These are phyloP conservation scores for Drosophila repleta DNA, from an alignment of 1,140 invertebrate species.

Conservation along the genomic window DNA sequence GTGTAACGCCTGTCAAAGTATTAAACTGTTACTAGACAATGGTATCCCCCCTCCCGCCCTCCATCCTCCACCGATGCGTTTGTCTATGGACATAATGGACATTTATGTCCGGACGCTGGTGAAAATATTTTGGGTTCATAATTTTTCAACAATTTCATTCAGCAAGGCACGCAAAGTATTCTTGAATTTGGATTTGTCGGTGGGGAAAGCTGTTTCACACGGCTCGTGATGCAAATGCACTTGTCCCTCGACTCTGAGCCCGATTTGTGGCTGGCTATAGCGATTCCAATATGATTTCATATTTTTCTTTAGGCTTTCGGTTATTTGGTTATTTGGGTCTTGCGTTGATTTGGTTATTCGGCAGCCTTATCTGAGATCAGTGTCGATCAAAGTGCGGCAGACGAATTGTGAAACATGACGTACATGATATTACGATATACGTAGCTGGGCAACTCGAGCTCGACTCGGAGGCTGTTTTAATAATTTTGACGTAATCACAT, in stretches of 20 bases:
- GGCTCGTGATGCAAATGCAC: slow-evolving; percentile 72
- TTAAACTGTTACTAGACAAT: slow-evolving; percentile 66
- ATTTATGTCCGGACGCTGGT: slow-evolving; percentile 50
- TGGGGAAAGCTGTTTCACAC: slow-evolving; percentile 73
- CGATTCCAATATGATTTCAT: slow-evolving; percentile 26
- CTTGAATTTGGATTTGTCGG: slow-evolving; percentile 15
- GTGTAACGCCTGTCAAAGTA: slow-evolving; percentile 72
- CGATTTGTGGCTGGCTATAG: background rate
- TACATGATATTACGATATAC: slow-evolving; percentile 39
- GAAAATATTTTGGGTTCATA: slow-evolving; percentile 71
- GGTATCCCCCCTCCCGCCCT: slow-evolving; percentile 9
- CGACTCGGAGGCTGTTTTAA: slow-evolving; percentile 74
- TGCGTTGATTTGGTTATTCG: slow-evolving; percentile 58
- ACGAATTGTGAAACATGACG: slow-evolving; percentile 75
- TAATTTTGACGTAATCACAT: slow-evolving; percentile 82
- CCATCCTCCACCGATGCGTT: slow-evolving; percentile 30
- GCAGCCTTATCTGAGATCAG: slow-evolving; percentile 75
- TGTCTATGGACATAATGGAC: slow-evolving; percentile 65
- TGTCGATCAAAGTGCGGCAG: slow-evolving; percentile 74
- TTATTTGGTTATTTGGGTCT: slow-evolving; percentile 41
- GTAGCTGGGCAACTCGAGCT: slow-evolving; percentile 11
- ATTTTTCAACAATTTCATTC: slow-evolving; percentile 78
- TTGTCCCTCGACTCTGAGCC: slow-evolving; percentile 55
- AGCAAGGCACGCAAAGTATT: slow-evolving; percentile 32
- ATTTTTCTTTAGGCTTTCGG: slow-evolving; percentile 18